A percentile compares a stretch with the other conserved stretches of the same genome.
Evolutionary conservation across 2,113 vertebrate species (phyloP).

Genomic region (Mustelus asterias): DNA sequence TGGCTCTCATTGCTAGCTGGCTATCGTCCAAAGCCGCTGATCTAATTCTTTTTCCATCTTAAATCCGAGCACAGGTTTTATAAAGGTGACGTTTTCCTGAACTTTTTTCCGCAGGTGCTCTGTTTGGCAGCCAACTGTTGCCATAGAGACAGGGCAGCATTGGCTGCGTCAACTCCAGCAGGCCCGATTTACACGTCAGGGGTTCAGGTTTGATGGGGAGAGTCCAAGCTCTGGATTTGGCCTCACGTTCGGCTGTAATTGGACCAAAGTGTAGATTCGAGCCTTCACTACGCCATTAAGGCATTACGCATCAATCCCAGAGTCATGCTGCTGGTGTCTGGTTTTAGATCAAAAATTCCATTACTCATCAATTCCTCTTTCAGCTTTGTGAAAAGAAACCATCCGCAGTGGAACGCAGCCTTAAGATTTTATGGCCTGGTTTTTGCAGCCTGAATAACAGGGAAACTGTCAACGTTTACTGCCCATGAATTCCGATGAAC

Average conservation of each 20-base stretch:
- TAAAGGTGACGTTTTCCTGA: neutral
- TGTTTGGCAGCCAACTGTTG: neutral
- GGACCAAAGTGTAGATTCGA: neutral
- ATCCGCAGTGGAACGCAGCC: neutral
- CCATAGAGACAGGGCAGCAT: neutral
- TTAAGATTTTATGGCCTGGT: neutral
- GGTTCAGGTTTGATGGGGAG: neutral
- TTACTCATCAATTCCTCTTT: neutral
- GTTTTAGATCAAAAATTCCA: neutral
- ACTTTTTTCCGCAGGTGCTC: neutral
- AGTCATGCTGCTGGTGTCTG: neutral
- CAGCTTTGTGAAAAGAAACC: neutral
- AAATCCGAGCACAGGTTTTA: neutral
- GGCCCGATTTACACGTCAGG: neutral
- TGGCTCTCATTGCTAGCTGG: neutral
- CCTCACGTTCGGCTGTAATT: neutral
- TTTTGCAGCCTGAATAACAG: neutral
- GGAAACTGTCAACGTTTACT: neutral
- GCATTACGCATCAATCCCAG: neutral
- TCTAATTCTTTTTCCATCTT: slow-evolving; percentile 11
- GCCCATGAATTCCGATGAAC: neutral
- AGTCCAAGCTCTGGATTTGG: neutral
- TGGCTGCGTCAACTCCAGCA: neutral
- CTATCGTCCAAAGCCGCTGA: neutral
- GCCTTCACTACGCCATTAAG: neutral